A percentile compares a stretch with the other conserved stretches of the same genome.
Evolutionary conservation across 2,113 vertebrate genomes (phyloP).

Genomic region (Notothenia rossii): DNA sequence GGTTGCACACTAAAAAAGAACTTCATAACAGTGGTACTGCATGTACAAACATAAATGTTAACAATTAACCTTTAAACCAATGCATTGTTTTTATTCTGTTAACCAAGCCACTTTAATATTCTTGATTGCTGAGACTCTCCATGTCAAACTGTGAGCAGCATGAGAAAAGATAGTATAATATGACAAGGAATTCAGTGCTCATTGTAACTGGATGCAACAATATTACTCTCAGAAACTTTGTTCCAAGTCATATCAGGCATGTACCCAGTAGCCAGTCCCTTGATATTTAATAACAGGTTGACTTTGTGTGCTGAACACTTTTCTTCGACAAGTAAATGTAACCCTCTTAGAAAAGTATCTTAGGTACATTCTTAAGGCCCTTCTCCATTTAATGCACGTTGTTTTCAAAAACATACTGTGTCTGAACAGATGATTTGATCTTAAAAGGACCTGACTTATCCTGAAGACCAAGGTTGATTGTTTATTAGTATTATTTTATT

Average conservation of each 20-base stretch:
- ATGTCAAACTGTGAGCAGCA: neutral
- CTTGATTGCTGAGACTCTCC: neutral
- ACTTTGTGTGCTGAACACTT: neutral
- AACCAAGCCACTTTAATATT: neutral
- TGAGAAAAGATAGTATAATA: neutral
- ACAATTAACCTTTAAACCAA: neutral
- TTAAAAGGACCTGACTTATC: no score
- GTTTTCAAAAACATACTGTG: neutral
- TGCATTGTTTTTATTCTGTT: neutral
- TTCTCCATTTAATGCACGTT: constrained; percentile 15
- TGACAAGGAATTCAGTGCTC: neutral
- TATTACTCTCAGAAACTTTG: neutral
- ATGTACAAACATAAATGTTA: neutral
- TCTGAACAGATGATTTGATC: no score
- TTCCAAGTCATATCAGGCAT: neutral
- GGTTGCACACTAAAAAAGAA: no score
- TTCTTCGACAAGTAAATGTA: neutral
- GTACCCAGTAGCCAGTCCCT: neutral
- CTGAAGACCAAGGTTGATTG: neutral
- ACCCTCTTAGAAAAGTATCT: neutral
- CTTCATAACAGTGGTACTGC: no score
- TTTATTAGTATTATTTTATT: neutral
- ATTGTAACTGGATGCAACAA: neutral
- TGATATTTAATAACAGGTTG: neutral
- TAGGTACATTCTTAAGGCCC: neutral